A percentile compares a stretch with the other conserved stretches of the same genome.
Conservation (phyloP, 2,888 invertebrate genomes). For the Cacoxenus indagator region DNA sequence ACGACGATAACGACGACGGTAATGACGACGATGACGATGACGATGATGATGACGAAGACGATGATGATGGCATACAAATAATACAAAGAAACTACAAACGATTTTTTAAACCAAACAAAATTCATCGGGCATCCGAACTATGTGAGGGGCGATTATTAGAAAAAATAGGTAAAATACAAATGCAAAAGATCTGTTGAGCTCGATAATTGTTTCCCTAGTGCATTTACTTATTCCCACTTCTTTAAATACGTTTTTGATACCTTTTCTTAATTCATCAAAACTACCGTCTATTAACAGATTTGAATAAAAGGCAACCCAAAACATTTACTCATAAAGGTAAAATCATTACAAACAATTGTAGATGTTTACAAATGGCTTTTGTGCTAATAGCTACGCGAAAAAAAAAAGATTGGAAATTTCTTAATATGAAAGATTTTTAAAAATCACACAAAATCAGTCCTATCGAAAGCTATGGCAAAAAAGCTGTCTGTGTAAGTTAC, state of each 20-base stretch:
- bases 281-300: conserved; percentile 57
- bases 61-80: conserved; percentile 66
- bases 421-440: too few relatives aligned
- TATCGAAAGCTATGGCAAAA: too few relatives aligned
- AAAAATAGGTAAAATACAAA: conserved; percentile 71
- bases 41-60: conserved; percentile 67
- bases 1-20: conserved; percentile 68
- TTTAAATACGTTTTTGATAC: conserved; percentile 14
- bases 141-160: conserved; percentile 59
- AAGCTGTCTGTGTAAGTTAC: not conserved
- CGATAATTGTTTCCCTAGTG: conserved; percentile 42
- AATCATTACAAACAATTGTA: conserved; percentile 18
- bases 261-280: conserved; percentile 11
- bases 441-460: too few relatives aligned
- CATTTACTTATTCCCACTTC: conserved; percentile 42
- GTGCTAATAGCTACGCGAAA: conserved; percentile 40
- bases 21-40: conserved; percentile 65
- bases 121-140: conserved; percentile 62
- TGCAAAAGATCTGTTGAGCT: conserved; percentile 44
- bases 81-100: conserved; percentile 42
- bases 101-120: conserved; percentile 44
- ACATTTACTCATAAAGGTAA: conserved; percentile 56
- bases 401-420: conserved; percentile 1
- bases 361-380: conserved; percentile 45
- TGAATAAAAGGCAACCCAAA: conserved; percentile 44